Base-by-base conservation (phyloP, 2,888 invertebrate genomes). In the Thysanoteuthis rhombus region DNA sequence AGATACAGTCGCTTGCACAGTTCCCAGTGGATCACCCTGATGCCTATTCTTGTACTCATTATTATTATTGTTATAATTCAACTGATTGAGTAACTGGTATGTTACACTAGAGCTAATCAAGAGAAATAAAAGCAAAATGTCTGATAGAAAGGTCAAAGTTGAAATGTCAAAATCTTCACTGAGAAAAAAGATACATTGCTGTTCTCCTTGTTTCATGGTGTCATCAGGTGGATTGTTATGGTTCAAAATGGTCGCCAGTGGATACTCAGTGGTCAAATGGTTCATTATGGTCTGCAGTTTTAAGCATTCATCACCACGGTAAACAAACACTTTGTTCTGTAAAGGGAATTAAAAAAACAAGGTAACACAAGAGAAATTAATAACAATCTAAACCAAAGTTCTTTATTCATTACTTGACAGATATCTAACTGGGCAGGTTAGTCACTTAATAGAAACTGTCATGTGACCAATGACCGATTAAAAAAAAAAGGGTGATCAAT, bases 151-250 rank as follows among this genome's bases (percentile, higher is more conserved):
- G 32, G 6, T 58, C 1, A 58, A 28, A 58, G 28, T 22, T 58
- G 28, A 58, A 58, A 93, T 52, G 8, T 42, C 39, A 39, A 47
- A 47, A 28, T 42, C 4, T 22, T 36, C 36, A 22, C 39, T 22
- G 92, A 39, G 19, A 90, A 28, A 93, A 95, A 95, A 95, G 96
- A 96, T 96, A 96, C 98, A 99, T 97, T 99, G 99, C 90, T 98
- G 98, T 94, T 96, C 95, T 19, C 96, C 96, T 28, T 95, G 94
- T 93, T 95, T 95, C 92, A 95, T 95, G 32, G 93, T 94, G 28
- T 96, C 96, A 38, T 95, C 95, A 0, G 95, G 95, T 19, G 95
- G 95, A 45, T 94, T 95, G 93, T 95, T 96, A 58, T 94, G 95
- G 92, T 94, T 94, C 39, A 96, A 94, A 93, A 96, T 95, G 75